These are phyloP conservation scores for Theretra japonica DNA, from an alignment of 2,888 invertebrate genomes.

Conservation along the genomic window DNA sequence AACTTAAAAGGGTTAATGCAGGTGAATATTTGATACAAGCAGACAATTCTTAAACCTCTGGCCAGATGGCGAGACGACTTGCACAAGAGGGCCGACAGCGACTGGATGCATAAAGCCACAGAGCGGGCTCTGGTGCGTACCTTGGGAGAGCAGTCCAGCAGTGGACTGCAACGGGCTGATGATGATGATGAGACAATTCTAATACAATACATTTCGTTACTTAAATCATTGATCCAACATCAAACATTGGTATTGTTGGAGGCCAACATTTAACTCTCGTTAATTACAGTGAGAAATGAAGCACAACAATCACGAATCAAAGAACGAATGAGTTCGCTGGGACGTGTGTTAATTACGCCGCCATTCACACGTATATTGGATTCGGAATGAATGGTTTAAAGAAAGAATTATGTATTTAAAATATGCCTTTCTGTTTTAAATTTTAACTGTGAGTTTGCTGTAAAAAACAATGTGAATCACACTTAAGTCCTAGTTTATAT, in stretches of 20 bases:
- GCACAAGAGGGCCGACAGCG: too few species aligned
- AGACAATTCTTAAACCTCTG: neutral
- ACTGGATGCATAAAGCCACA: too few species aligned
- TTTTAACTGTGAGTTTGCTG: neutral
- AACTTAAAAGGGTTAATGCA: too few species aligned
- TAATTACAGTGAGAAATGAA: constrained; percentile 25
- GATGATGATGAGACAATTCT: too few species aligned
- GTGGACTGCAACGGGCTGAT: too few species aligned
- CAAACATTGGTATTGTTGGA: constrained; percentile 4
- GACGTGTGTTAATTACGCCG: constrained; percentile 18
- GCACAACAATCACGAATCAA: constrained; percentile 20
- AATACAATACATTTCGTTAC: too few species aligned
- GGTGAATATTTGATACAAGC: too few species aligned
- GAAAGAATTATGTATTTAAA: constrained; percentile 20
- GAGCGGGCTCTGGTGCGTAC: too few species aligned
- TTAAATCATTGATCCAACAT: constrained; percentile 1
- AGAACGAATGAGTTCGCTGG: constrained; percentile 17
- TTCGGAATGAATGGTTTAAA: constrained; percentile 17
- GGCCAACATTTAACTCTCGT: constrained; percentile 1
- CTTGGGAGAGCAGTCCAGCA: too few species aligned
- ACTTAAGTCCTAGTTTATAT: too few species aligned
- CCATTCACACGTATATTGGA: constrained; percentile 10
- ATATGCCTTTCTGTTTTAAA: neutral
- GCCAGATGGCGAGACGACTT: too few species aligned
- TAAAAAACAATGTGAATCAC: too few species aligned